Base-by-base conservation (phyloP, 2,797 vertebrate species). In the Spinus olivaceus region DNA sequence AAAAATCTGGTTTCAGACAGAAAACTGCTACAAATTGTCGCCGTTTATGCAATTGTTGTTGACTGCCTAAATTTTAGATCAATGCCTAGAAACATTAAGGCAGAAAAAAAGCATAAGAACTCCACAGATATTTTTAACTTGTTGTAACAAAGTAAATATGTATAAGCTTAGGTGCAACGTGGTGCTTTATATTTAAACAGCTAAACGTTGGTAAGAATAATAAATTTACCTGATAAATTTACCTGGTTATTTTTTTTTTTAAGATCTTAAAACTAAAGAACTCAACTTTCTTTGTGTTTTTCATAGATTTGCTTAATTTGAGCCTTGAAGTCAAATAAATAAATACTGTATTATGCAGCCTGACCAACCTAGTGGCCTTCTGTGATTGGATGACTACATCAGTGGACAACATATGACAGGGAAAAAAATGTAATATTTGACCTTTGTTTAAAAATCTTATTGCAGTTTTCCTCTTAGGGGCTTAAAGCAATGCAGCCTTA, bases 101-200 rank as follows among this genome's bases (percentile, higher is more conserved):
- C 23, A 59, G 41, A 66, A 42, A 6, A 67, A 79, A 85, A 65
- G 3, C 5, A 28, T 35, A 21, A 70, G 53, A 57, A 47, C 0
- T 39, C 33, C 9, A 49, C 41, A 65, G 9, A 5, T 44, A 72
- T 64, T 83, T 83, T 91, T 37, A 64, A 22, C 4, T 64, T 67
- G 50, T 3, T 0, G 0, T n/a, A 33, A 35, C 2, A 42, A 83
- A 80, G 3, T 46, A 42, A 42, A 86, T 28, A 37, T n/a, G 4
- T 50, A 50, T 18, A 86, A 80, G 3, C 7, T 64, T 6, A 35
- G 8, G 1, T 64, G 18, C 15, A 60, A 8, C 3, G 17, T 13
- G 19, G 14, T 35, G 35, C 20, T 60, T 61, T 25, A 30, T 46
- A 63, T 24, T 63, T 49, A 93, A 89, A 37, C 25, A 81, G 24